Evolutionary conservation across 64 coral and sea anemone species (phyloP), one percentile per base, ranked within the genome.

Genomic region (Dendronephthya gigantea): DNA sequence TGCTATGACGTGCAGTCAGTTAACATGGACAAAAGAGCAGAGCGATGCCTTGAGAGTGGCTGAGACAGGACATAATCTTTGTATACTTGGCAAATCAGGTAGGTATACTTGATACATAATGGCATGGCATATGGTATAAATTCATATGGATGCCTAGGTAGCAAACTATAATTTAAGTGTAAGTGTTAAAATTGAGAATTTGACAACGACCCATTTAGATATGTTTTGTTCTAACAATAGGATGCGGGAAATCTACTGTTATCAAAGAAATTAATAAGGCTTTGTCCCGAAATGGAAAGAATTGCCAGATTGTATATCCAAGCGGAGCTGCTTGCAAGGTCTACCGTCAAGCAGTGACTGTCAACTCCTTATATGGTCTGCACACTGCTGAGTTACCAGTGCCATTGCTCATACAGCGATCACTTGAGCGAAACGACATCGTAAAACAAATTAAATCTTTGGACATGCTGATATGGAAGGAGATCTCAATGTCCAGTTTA

Each of bases 311-410:
- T 48, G 84, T 86, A 4, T 86, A 84, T 35, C 82, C 84, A 13
- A 86, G 75, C 40, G 84, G 89, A n/a, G 86, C 86, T 17, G 40
- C 70, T 1, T 50, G 69, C 17, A 82, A 47, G n/a, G 66, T 82
- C 7, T 90, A 90, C 45, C 11, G 70, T 23, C 35, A 50, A 14
- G 68, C 68, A 29, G 31, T 1, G 68, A 74, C 68, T 19, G 72
- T 86, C n/a, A 47, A 90, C 29, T 86, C 84, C 22, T 25, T 55
- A 9, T 90, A 82, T 82, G 89, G 89, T 1, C 31, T 82, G 14
- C 23, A 68, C 4, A 85, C 48, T 7, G 83, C 89, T 25, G 89
- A 90, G 16, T 49, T 90, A 19, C 66, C 83, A 16, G 66, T 40
- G 27, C 22, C 27, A 0, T 15, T n/a, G 29, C 10, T 90, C 31